Evolutionary conservation across 2,797 vertebrate species (phyloP), one percentile per base, ranked within the genome.

Genomic region (Myotis daubentonii): DNA sequence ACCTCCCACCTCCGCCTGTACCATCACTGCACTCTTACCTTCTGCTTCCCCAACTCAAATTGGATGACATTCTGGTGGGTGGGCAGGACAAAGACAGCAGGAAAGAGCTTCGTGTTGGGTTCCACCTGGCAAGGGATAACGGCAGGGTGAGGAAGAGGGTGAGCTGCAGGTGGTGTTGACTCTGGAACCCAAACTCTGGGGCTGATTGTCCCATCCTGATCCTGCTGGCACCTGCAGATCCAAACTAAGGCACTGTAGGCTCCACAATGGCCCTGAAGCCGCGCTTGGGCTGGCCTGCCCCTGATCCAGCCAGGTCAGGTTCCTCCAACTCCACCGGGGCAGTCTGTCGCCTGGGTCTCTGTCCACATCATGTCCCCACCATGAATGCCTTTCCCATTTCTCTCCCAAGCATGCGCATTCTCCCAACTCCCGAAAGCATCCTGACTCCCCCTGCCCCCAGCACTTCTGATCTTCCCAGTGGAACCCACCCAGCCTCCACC

Each of bases 71-170:
- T 99, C 97, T 99, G 99, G 94, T 98, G 99, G 72, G 98, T 98
- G 9, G 99, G 99, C 90, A 99, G 98, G 71, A 98, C 97, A 12
- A 99, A 99, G 74, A 99, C 98, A 0, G 99, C 99, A 11, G 99
- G 99, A 95, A 99, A 99, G 57, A 99, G 98, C 97, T 99, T 99
- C n/a, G 99, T 99, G 98, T 99, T 99, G 85, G 99, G 99, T 95
- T 99, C 99, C 98, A 99, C 99, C 99, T 99, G 97, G 89, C 91
- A 23, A 66, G 53, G 70, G 41, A 94, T 60, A 78, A 38, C 57
- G 9, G 33, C 57, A 47, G 49, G 38, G 53, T n/a, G 68, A 85
- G 47, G 41, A 38, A 51, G 20, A 49, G 41, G 33, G 36, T 15
- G 47, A 28, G 38, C 33, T 49, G 22, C 8, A 47, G 33, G 51